Evolutionary conservation across 30 jellyfish, hydroid and myxozoan genomes (phyloP), one percentile per base, ranked within the genome.

Genomic region (Aurelia sp.): DNA sequence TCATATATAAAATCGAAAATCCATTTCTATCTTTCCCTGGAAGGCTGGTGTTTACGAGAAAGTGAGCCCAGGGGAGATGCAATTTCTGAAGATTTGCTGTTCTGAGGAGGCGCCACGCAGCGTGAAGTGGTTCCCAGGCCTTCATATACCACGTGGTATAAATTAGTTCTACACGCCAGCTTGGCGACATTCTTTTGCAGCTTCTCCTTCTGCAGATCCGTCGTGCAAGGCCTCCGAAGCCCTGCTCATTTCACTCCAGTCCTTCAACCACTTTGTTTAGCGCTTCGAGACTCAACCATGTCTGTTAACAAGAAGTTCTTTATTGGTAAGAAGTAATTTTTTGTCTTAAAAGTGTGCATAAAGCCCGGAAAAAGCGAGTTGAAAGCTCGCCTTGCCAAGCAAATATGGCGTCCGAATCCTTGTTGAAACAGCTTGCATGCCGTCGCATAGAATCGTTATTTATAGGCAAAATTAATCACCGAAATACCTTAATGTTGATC

Each of bases 131-230:
- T 57, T 44, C 84, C 87, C 93, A 84, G 93, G 23, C 93, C 78
- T 51, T 62, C 59, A 10, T 60, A 20, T 61, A 84, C 93, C 93
- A 84, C 93, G 93, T 84, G 93, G 93, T 84, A 62, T 62, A 73
- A 58, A 71, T 53, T 60, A 57, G 66, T 71, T 62, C 74, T 81
- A 2, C 83, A 48, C 90, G 84, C 81, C 93, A 47, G 82, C 63
- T 41, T 27, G 11, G 13, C 11, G 68, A 55, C 79, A 84, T 83
- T 84, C 93, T 84, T 70, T 82, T 74, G 86, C 87, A 84, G 87
- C 84, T 66, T 72, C 58, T 80, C 87, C 93, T 84, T 84, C 92
- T 83, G 92, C 65, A 60, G 92, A 65, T 82, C 91, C 91, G 91
- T 70, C 64, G 79, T 52, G 75, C 85, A 64, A 37, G 82, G 91